Conservation (phyloP, 2,797 vertebrate species). For the Distichodus sexfasciatus region DNA sequence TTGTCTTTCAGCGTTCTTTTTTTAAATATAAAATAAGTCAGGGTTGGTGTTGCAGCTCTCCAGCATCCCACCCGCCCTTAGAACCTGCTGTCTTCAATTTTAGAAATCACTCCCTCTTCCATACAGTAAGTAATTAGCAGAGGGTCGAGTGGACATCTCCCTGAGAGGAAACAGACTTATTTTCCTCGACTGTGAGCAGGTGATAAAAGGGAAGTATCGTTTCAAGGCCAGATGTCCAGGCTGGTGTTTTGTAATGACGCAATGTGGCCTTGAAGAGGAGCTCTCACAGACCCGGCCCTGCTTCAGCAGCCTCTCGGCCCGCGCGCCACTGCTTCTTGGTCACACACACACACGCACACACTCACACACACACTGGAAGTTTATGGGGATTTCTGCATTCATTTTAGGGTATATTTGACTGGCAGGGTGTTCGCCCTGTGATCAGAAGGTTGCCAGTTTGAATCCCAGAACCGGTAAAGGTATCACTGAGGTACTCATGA, state of each 20-base stretch:
- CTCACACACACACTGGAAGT: slow-evolving; percentile 29
- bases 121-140: slow-evolving; percentile 36
- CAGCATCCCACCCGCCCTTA: background rate
- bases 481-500: too few species aligned
- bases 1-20: background rate
- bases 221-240: slow-evolving; percentile 56
- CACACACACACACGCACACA: slow-evolving; percentile 29
- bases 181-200: slow-evolving; percentile 51
- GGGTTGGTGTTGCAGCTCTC: slow-evolving; percentile 30
- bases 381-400: too few species aligned
- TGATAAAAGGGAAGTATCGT: slow-evolving; percentile 60
- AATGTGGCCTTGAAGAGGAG: slow-evolving; percentile 53
- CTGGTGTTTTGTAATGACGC: slow-evolving; percentile 53
- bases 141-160: slow-evolving; percentile 37
- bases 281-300: slow-evolving; percentile 45
- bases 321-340: slow-evolving; percentile 38
- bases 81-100: slow-evolving; percentile 27
- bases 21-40: background rate
- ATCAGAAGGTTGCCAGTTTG: too few species aligned
- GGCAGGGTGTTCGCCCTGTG: too few species aligned
- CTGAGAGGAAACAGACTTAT: slow-evolving; percentile 56
- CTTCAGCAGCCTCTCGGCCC: slow-evolving; percentile 51
- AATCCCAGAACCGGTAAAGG: too few species aligned
- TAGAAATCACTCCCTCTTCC: slow-evolving; percentile 14
- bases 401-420: too few species aligned